A percentile compares a stretch with the other conserved stretches of the same genome.
Conservation (phyloP, 2,888 invertebrate species). For the Ophonus ardosiacus region DNA sequence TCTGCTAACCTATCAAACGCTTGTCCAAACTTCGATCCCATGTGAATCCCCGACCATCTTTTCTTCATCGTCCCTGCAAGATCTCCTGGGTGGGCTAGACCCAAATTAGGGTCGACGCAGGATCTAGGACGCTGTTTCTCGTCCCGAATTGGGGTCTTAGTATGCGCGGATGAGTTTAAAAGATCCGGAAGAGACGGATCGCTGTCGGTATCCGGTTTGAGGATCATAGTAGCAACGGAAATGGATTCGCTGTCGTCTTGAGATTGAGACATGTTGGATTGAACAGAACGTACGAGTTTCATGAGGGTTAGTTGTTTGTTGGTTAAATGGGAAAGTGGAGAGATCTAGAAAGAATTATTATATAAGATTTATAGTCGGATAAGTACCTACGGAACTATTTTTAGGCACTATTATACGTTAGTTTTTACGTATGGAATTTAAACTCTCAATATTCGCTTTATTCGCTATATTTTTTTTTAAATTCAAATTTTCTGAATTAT, state of each 20-base stretch:
- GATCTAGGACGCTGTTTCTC: conserved; percentile 83
- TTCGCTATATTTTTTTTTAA: too few species aligned
- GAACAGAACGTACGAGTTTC: conserved; percentile 79
- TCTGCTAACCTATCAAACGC: conserved; percentile 84
- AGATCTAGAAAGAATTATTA: conserved; percentile 73
- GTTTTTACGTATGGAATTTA: too few species aligned
- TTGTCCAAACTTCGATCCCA: conserved; percentile 84
- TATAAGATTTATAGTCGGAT: neutral
- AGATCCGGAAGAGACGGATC: conserved; percentile 80
- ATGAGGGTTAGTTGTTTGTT: conserved; percentile 80
- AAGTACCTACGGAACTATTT: too few species aligned
- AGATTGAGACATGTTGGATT: conserved; percentile 77
- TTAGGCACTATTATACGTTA: too few species aligned
- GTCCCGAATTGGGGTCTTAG: conserved; percentile 74
- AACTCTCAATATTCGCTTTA: too few species aligned
- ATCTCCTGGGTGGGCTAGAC: conserved; percentile 72
- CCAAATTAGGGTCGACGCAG: conserved; percentile 80
- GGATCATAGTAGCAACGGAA: conserved; percentile 76
- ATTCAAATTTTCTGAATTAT: too few species aligned
- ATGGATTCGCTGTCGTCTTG: conserved; percentile 76
- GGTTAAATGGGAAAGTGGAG: conserved; percentile 76
- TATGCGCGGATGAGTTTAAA: conserved; percentile 78
- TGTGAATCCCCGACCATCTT: conserved; percentile 85
- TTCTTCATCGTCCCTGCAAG: conserved; percentile 77
- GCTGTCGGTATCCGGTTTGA: conserved; percentile 74